Evolutionary conservation across 1,140 invertebrate species (phyloP).

Genomic region (Zaprionus davidi): DNA sequence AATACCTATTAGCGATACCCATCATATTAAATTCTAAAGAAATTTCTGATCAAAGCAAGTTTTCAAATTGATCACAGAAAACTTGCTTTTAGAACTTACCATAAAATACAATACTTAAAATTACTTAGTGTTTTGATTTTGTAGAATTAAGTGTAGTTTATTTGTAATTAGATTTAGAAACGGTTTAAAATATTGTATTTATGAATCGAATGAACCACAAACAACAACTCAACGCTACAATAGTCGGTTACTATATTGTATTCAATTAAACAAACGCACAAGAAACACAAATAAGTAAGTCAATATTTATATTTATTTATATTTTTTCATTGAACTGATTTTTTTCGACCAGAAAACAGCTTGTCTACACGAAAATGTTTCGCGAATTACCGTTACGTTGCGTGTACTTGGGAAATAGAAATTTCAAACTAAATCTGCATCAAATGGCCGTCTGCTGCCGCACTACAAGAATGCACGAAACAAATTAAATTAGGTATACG

Average conservation of each 20-base stretch:
- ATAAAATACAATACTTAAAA: slow-evolving; percentile 74
- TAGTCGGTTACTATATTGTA: slow-evolving; percentile 47
- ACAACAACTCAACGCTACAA: slow-evolving; percentile 60
- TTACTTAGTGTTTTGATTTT: slow-evolving; percentile 64
- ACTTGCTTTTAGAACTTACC: slow-evolving; percentile 70
- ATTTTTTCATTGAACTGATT: slow-evolving; percentile 4
- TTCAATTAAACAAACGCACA: slow-evolving; percentile 43
- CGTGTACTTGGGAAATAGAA: slow-evolving; percentile 69
- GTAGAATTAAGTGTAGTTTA: slow-evolving; percentile 41
- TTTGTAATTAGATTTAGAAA: slow-evolving; percentile 35
- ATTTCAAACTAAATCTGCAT: slow-evolving; percentile 69
- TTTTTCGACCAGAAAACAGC: slow-evolving; percentile 35
- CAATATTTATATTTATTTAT: slow-evolving; percentile 23
- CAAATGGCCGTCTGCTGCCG: slow-evolving; percentile 21
- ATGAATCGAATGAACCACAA: slow-evolving; percentile 67
- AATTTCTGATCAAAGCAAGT: slow-evolving; percentile 57
- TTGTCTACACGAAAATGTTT: slow-evolving; percentile 23
- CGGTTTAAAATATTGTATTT: slow-evolving; percentile 39
- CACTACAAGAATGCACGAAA: slow-evolving; percentile 41
- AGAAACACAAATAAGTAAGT: slow-evolving; percentile 47
- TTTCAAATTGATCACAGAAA: slow-evolving; percentile 69
- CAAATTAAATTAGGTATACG: slow-evolving; percentile 82
- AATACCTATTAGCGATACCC: slow-evolving; percentile 71
- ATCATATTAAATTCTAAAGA: slow-evolving; percentile 55
- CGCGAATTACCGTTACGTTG: slow-evolving; percentile 34